A percentile compares a stretch with the other conserved stretches of the same genome.
phyloP scores from a whole-genome alignment of 2,797 vertebrate genomes.

The Eulemur albifrons region DNA sequence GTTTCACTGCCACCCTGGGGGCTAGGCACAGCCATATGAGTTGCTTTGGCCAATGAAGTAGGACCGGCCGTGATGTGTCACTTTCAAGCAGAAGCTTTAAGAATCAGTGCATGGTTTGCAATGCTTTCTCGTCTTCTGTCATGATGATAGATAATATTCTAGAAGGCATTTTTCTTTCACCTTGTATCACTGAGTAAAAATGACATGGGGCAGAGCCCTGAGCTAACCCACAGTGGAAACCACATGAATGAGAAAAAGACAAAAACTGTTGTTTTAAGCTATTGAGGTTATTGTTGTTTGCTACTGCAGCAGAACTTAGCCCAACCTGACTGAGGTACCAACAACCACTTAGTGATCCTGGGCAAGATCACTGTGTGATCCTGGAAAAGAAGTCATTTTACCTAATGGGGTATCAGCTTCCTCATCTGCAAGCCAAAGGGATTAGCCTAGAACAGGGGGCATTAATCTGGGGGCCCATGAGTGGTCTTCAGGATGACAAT shows the following conservation, averaged over 20 bases:
- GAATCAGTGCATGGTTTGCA: background rate
- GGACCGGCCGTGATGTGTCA: background rate
- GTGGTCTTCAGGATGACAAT: background rate
- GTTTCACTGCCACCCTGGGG: background rate
- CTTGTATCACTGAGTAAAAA: background rate
- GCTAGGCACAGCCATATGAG: background rate
- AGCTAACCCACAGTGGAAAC: background rate
- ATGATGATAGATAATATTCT: background rate
- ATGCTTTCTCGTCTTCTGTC: background rate
- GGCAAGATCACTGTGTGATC: background rate
- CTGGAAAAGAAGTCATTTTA: background rate
- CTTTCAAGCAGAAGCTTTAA: background rate
- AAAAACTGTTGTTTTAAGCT: background rate
- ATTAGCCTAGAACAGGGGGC: background rate
- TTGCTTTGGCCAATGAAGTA: background rate
- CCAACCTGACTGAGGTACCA: background rate
- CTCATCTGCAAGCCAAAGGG: background rate
- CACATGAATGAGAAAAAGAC: background rate
- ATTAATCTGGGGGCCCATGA: background rate
- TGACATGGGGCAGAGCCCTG: background rate
- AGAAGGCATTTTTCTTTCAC: background rate
- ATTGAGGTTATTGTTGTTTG: background rate
- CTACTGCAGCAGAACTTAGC: background rate
- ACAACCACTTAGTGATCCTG: background rate
- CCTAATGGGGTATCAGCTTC: background rate